Evolutionary conservation across 2,797 vertebrate genomes (phyloP), one percentile per base, ranked within the genome.

Genomic region (Sciaenops ocellatus): DNA sequence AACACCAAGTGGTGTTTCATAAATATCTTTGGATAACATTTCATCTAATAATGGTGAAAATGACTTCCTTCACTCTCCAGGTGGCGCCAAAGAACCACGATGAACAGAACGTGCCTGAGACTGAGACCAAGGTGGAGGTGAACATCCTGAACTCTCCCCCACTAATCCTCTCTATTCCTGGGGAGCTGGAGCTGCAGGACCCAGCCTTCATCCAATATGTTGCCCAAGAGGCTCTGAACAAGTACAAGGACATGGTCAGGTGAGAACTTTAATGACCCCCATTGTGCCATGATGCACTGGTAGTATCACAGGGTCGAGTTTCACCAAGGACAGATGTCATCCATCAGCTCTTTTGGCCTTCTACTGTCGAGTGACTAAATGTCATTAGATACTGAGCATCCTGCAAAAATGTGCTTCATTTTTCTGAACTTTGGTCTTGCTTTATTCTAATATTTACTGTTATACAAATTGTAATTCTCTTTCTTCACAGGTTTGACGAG

Each of bases 191-290:
- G 24, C 75, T 94, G 55, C 88, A 95, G 69, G 95, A 94, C 68
- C 93, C 95, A 0, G 94, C 93, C 78, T 97, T 98, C 87, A 94
- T 97, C 79, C 95, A 96, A 85, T 95, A 95, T 1, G 73, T 97
- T 84, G 87, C 95, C 85, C 94, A 92, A 50, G 96, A 96, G 92
- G 96, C 96, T 69, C 89, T 98, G 85, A 95, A 94, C 75, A 88
- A 94, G 73, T 96, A 96, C 89, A 97, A 97, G 85, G 92, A 96
- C 68, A 95, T 90, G 67, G 67, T 84, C 74, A 92, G 93, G 95
- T 96, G 80, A 87, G 83, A 65, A 28, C 8, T n/a, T 56, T 3
- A 34, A 34, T 22, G 3, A 34, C 42, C 20, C 38, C 42, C 41
- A 13, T 1, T 9, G 6, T 1, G 11, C 15, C 16, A 9, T 1